Conservation (phyloP, 1,140 invertebrate genomes). For the Apis cerana region DNA sequence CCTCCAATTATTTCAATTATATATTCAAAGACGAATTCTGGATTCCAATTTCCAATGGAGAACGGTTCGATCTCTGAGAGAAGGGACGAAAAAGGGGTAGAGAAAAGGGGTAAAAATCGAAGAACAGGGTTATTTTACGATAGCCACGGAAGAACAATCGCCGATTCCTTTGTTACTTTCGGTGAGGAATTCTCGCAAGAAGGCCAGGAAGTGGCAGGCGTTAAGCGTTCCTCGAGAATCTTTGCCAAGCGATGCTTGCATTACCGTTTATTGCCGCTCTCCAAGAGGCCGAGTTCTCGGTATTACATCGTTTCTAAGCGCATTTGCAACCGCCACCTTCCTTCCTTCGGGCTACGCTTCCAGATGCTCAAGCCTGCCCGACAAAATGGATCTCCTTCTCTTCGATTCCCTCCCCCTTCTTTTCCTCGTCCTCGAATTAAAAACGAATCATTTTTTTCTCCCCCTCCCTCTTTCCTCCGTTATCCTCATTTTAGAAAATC, state of each 20-base stretch:
- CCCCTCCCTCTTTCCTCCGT: background rate
- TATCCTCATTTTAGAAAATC: too few relatives aligned
- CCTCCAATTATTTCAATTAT: background rate
- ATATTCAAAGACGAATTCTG: too few relatives aligned
- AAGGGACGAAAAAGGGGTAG: background rate
- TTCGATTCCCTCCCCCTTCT: background rate
- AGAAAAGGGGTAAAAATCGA: background rate
- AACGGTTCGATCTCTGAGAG: background rate
- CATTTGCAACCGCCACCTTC: constrained; percentile 64
- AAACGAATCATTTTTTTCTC: background rate
- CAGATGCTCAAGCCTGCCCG: constrained; percentile 32
- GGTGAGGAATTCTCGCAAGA: constrained; percentile 53
- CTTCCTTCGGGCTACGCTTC: constrained; percentile 24
- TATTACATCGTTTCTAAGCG: constrained; percentile 65
- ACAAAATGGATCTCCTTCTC: constrained; percentile 10
- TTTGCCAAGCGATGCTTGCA: constrained; percentile 64
- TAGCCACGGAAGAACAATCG: constrained; percentile 4
- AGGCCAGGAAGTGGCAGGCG: constrained; percentile 33
- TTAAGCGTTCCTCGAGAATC: constrained; percentile 55
- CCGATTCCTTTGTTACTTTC: constrained; percentile 45
- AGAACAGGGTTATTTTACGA: constrained; percentile 15
- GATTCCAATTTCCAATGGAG: too few relatives aligned
- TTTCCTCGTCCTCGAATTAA: too few relatives aligned
- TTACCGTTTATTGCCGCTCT: constrained; percentile 66
- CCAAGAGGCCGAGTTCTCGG: constrained; percentile 55